phyloP scores from a whole-genome alignment of 2,888 invertebrate species.

The Hyposoter didymator region DNA sequence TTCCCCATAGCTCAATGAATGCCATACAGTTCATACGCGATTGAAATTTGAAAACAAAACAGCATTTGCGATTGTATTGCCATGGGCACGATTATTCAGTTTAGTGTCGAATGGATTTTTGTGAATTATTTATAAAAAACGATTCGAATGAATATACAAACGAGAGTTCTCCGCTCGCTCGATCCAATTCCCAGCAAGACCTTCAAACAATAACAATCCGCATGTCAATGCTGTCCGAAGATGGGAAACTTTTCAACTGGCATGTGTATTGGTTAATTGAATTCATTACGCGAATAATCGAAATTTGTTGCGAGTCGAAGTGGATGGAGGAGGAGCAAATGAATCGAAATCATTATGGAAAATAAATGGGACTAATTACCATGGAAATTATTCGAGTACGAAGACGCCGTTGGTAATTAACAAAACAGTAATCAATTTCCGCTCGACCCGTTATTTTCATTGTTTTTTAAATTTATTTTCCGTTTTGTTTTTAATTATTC shows the following conservation, averaged over 20 bases:
- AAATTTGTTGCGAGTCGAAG: too few relatives aligned
- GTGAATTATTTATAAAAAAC: conserved; percentile 12
- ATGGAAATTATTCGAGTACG: not conserved
- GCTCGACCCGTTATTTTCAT: too few relatives aligned
- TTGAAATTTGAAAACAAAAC: conserved; percentile 75
- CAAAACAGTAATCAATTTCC: not conserved
- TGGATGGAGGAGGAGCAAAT: not conserved
- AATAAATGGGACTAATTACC: not conserved
- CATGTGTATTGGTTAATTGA: too few relatives aligned
- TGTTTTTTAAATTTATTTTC: too few relatives aligned
- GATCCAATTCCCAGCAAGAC: not conserved
- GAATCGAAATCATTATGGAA: not conserved
- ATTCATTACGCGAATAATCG: too few relatives aligned
- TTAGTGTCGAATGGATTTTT: conserved; percentile 19
- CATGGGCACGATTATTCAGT: not conserved
- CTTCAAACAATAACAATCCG: not conserved
- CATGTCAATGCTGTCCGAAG: not conserved
- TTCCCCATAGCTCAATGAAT: conserved; percentile 1
- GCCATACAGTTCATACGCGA: conserved; percentile 66
- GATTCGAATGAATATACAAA: conserved; percentile 36
- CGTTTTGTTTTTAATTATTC: not conserved
- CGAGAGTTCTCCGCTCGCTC: conserved; percentile 16
- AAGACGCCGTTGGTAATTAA: not conserved
- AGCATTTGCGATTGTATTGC: conserved; percentile 1
- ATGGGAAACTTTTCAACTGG: not conserved